phyloP scores from a whole-genome alignment of 1,140 invertebrate genomes.

The Cyclina sinensis region DNA sequence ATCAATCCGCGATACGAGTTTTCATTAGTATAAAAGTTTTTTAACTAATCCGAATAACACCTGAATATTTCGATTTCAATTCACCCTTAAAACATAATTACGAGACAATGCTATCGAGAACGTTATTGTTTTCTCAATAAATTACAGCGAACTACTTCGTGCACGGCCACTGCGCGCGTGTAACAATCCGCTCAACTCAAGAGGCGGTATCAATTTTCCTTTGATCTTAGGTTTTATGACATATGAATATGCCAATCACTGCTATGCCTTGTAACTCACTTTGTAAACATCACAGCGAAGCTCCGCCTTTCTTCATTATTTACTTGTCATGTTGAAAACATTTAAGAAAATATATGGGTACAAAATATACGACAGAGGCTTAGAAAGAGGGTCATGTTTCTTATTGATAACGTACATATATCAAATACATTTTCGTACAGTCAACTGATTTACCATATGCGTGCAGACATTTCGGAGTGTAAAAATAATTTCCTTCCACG shows the following conservation, averaged over 20 bases:
- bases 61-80: background rate
- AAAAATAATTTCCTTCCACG: constrained; percentile 16
- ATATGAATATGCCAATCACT: constrained; percentile 69
- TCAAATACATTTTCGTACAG: constrained; percentile 24
- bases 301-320: constrained; percentile 42
- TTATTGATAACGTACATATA: constrained; percentile 8
- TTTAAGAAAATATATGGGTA: constrained; percentile 1
- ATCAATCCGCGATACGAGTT: constrained; percentile 49
- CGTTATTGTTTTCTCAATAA: background rate
- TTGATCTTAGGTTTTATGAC: constrained; percentile 68
- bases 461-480: background rate
- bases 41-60: background rate
- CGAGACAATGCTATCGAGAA: background rate
- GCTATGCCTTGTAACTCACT: constrained; percentile 29
- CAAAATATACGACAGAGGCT: background rate
- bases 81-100: background rate
- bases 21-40: background rate
- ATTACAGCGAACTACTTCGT: constrained; percentile 27
- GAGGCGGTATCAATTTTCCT: constrained; percentile 70
- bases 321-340: constrained; percentile 39
- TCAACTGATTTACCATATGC: constrained; percentile 28
- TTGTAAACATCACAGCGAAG: constrained; percentile 38
- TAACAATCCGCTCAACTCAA: constrained; percentile 38
- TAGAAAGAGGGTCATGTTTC: constrained; percentile 17
- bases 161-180: background rate